Conservation (phyloP, 2,797 vertebrate species). For the Cryptoblepharus egeriae region DNA sequence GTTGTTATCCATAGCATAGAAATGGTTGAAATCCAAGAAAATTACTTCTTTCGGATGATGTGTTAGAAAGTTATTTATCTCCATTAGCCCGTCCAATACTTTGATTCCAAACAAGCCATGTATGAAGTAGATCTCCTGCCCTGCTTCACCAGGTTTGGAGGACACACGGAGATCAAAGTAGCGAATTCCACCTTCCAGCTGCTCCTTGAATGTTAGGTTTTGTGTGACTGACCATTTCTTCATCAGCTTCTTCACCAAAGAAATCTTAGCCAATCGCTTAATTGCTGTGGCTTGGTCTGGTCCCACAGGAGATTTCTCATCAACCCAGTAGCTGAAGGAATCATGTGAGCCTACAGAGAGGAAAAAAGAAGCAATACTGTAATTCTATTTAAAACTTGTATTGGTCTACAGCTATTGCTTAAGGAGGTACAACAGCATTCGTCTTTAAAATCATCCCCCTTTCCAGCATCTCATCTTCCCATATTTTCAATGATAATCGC, state of each 20-base stretch:
- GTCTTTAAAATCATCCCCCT: too few relatives aligned
- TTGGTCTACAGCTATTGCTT: too few relatives aligned
- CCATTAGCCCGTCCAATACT: slow-evolving; percentile 89
- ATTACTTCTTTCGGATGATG: slow-evolving; percentile 88
- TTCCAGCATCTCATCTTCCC: too few relatives aligned
- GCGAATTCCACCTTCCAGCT: slow-evolving; percentile 93
- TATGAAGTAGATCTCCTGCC: slow-evolving; percentile 93
- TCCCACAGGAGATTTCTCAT: slow-evolving; percentile 92
- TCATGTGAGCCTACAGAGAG: slow-evolving; percentile 90
- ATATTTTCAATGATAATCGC: too few relatives aligned
- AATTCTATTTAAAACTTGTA: too few relatives aligned
- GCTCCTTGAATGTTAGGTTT: slow-evolving; percentile 94
- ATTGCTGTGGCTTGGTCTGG: slow-evolving; percentile 92
- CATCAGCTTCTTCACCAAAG: slow-evolving; percentile 94
- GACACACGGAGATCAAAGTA: slow-evolving; percentile 98
- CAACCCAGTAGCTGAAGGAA: slow-evolving; percentile 98
- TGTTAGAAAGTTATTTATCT: slow-evolving; percentile 88
- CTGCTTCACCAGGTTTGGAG: slow-evolving; percentile 89
- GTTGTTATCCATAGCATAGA: slow-evolving; percentile 91
- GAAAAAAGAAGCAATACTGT: background rate
- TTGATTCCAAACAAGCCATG: slow-evolving; percentile 95
- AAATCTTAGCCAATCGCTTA: slow-evolving; percentile 89
- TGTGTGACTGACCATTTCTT: slow-evolving; percentile 99
- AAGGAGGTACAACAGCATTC: too few relatives aligned
- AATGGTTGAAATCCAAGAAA: slow-evolving; percentile 97